Evolutionary conservation across 2,888 invertebrate genomes (phyloP).

Genomic region (Epinotia nisella): DNA sequence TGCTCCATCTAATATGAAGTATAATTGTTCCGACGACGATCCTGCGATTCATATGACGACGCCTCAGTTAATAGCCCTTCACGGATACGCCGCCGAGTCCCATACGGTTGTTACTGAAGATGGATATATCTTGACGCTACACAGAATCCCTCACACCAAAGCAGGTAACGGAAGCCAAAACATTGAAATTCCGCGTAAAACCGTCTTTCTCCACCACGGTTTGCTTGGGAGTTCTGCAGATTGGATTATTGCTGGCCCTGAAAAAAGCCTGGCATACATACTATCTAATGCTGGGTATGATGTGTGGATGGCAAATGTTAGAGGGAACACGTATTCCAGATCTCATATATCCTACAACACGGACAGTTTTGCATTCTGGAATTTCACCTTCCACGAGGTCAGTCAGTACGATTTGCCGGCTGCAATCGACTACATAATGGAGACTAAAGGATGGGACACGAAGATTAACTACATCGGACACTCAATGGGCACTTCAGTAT

Average conservation of each 20-base stretch:
- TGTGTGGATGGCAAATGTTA: slow-evolving; percentile 93
- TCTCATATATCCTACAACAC: slow-evolving; percentile 84
- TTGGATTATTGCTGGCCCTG: slow-evolving; percentile 89
- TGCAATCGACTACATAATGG: slow-evolving; percentile 88
- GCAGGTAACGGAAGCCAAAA: background rate
- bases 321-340: slow-evolving; percentile 91
- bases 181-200: slow-evolving; percentile 65
- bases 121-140: slow-evolving; percentile 92
- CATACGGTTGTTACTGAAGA: slow-evolving; percentile 90
- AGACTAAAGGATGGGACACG: slow-evolving; percentile 69
- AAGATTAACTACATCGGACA: slow-evolving; percentile 92
- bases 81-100: slow-evolving; percentile 89
- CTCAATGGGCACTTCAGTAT: slow-evolving; percentile 94
- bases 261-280: slow-evolving; percentile 87
- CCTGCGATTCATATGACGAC: slow-evolving; percentile 71
- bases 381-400: slow-evolving; percentile 94
- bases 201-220: slow-evolving; percentile 92
- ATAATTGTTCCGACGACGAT: slow-evolving; percentile 63
- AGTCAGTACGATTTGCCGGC: slow-evolving; percentile 94
- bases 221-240: slow-evolving; percentile 90
- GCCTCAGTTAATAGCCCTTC: slow-evolving; percentile 75
- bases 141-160: slow-evolving; percentile 89
- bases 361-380: slow-evolving; percentile 88
- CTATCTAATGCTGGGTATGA: slow-evolving; percentile 89
- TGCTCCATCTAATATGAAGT: slow-evolving; percentile 57